Base-by-base conservation (phyloP, 2,797 vertebrate species). In the Microctenopoma lineatum region DNA sequence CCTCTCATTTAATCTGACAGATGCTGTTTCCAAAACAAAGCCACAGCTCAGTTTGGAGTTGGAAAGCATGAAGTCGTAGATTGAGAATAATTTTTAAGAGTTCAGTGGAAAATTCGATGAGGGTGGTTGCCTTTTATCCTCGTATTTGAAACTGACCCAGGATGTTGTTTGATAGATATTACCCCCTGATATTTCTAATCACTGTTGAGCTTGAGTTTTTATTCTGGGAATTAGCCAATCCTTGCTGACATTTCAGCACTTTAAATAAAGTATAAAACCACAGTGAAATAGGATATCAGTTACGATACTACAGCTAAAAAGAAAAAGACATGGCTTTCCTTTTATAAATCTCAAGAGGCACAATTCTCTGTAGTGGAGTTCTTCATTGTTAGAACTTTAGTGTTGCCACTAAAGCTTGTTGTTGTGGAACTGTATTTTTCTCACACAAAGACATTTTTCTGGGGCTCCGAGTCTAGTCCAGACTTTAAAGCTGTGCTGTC, bases 1-100 rank as follows among this genome's bases (percentile, higher is more conserved):
- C 29, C 41, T 50, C 71, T 50, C 71, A 11, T 61, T 39, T 16
- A 26, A 42, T 27, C 48, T 32, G 57, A 69, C 63, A 57, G 56
- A 5, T 32, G 0, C 26, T 66, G 81, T 87, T 84, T 84, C 81
- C 84, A 81, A 77, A 91, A 90, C 81, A 77, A 21, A 81, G 75
- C 57, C 11, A 1, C 63, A 45, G 71, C 59, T 73, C 59, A 32
- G 54, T 65, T 70, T 16, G 2, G 21, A 36, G 7, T 59, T 42
- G 38, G 66, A 59, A 53, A 71, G 47, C 76, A 54, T 77, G 47
- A 54, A 16, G 47, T 54, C 53, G 0, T 60, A 76, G 81, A 89
- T 83, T 67, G 84, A 70, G 47, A 62, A 9, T 77, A 66, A 75
- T 77, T 82, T 59, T 69, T 41, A 66, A 66, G 60, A 55, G 71